Percentiles rank a stretch among this genome's conserved stretches.
phyloP scores from a whole-genome alignment of 2,888 invertebrate species.

The Agonum fuliginosum region DNA sequence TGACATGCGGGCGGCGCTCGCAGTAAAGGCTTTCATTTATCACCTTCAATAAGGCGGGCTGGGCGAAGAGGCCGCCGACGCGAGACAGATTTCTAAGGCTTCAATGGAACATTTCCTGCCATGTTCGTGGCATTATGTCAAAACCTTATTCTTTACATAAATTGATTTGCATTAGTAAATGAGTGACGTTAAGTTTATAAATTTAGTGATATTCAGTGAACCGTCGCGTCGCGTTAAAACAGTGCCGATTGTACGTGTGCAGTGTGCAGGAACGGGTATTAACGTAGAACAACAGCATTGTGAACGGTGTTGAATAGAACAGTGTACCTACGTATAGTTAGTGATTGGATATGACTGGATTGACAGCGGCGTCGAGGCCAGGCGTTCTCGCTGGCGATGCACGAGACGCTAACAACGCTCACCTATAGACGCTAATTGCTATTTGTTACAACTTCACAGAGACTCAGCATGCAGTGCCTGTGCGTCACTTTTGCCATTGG shows the following conservation, averaged over 20 bases:
- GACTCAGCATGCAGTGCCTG: conserved; percentile 7
- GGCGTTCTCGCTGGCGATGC: not conserved
- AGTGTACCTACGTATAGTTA: conserved; percentile 7
- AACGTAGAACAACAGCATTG: not conserved
- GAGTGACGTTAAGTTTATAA: conserved; percentile 55
- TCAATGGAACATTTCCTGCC: conserved; percentile 55
- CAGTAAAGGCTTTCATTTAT: conserved; percentile 57
- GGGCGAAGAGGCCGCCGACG: conserved; percentile 2
- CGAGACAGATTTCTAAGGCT: conserved; percentile 51
- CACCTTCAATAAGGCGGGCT: conserved; percentile 46
- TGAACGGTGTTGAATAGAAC: conserved; percentile 23
- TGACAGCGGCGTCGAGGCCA: conserved; percentile 10
- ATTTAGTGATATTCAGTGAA: conserved; percentile 50
- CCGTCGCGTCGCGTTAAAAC: not conserved
- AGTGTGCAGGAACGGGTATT: not conserved
- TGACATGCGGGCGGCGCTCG: conserved; percentile 33
- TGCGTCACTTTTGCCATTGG: not conserved
- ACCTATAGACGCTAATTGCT: conserved; percentile 9
- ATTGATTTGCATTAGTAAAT: conserved; percentile 57
- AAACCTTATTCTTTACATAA: conserved; percentile 55
- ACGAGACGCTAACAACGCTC: not conserved
- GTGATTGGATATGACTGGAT: conserved; percentile 46
- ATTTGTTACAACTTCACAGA: too few species aligned
- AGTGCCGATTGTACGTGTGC: not conserved
- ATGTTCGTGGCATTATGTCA: conserved; percentile 56